Conservation (phyloP, 2,797 vertebrate species). For the Poeciliopsis paucimaculata region DNA sequence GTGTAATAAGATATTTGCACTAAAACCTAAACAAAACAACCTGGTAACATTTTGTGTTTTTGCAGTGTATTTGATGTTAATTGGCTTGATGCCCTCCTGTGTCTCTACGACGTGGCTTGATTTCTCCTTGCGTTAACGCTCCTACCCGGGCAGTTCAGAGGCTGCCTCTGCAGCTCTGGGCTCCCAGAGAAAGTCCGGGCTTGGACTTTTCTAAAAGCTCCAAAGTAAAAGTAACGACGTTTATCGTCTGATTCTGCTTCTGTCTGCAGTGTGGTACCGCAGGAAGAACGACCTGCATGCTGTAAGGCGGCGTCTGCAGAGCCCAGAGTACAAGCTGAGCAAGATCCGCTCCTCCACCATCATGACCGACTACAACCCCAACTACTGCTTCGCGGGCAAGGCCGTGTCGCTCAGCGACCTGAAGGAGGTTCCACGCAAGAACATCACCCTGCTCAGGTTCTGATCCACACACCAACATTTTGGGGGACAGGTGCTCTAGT, state of each 20-base stretch:
- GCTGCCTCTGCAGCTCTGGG: conserved; percentile 33
- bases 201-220: conserved; percentile 12
- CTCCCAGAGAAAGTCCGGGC: conserved; percentile 17
- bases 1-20: too few species aligned
- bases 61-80: not conserved
- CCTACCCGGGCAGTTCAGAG: conserved; percentile 51
- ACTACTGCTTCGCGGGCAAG: conserved; percentile 92
- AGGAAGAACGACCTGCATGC: conserved; percentile 88
- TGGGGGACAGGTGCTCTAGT: too few species aligned
- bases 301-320: conserved; percentile 84
- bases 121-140: conserved; percentile 74
- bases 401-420: conserved; percentile 84
- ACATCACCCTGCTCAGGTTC: conserved; percentile 91
- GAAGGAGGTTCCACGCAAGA: conserved; percentile 90
- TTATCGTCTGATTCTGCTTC: conserved; percentile 16
- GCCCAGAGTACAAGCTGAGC: conserved; percentile 91
- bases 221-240: conserved; percentile 7
- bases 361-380: conserved; percentile 94
- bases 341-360: conserved; percentile 92
- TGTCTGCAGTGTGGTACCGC: conserved; percentile 87
- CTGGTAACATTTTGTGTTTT: too few species aligned
- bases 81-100: conserved; percentile 9
- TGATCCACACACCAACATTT: not conserved
- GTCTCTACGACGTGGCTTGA: conserved; percentile 24
- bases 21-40: too few species aligned